A percentile compares a stretch with the other conserved stretches of the same genome.
Conservation (phyloP, 2,113 vertebrate species). For the Microtus richardsoni region DNA sequence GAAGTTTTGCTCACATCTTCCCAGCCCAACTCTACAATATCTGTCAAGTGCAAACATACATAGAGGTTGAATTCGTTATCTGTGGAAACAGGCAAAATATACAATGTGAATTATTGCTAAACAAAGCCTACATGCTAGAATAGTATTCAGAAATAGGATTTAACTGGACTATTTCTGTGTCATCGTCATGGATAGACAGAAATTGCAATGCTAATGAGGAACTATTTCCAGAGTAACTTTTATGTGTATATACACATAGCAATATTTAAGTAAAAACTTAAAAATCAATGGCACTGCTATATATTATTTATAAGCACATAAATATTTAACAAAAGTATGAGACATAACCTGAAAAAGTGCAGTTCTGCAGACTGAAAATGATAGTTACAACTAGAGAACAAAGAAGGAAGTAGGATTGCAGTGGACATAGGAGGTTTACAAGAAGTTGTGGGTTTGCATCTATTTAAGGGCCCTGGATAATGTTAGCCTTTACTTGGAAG, state of each 20-base stretch:
- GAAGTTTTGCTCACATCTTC: too few relatives aligned
- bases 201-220: not conserved
- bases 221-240: not conserved
- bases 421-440: not conserved
- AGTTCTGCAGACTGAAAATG: not conserved
- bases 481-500: not conserved
- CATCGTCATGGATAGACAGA: not conserved
- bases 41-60: not conserved
- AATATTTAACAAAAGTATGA: not conserved
- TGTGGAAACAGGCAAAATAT: not conserved
- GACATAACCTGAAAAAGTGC: not conserved
- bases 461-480: not conserved
- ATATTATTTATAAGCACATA: not conserved
- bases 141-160: slow-evolving; percentile 2
- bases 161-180: not conserved
- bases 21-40: not conserved
- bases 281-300: not conserved
- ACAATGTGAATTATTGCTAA: not conserved
- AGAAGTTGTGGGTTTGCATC: not conserved
- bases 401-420: not conserved
- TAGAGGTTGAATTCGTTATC: not conserved
- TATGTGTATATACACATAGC: not conserved
- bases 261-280: not conserved
- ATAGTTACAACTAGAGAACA: not conserved
- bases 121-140: not conserved